phyloP scores from a whole-genome alignment of 2,888 invertebrate species.

The Shargacucullia verbasci region DNA sequence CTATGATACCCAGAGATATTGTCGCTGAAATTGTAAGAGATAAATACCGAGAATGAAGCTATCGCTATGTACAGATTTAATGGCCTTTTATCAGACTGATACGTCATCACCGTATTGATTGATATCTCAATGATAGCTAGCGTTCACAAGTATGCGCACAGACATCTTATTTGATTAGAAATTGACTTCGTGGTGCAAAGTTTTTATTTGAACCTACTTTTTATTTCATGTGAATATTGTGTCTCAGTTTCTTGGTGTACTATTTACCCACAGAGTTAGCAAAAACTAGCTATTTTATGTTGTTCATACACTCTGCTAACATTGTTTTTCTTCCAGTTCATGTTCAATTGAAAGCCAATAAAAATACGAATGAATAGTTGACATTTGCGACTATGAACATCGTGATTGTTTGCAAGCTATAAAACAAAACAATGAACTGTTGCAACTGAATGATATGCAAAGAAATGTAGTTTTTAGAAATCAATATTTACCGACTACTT shows the following conservation, averaged over 20 bases:
- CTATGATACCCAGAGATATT: constrained; percentile 84
- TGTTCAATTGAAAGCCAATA: constrained; percentile 14
- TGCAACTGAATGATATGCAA: constrained; percentile 2
- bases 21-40: constrained; percentile 84
- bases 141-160: constrained; percentile 19
- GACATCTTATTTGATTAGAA: constrained; percentile 29
- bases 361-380: constrained; percentile 17
- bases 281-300: too few species aligned
- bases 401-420: constrained; percentile 25
- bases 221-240: constrained; percentile 45
- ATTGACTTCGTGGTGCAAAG: constrained; percentile 36
- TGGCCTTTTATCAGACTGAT: constrained; percentile 14
- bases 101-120: constrained; percentile 22
- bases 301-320: constrained; percentile 14
- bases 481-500: neutral
- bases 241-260: constrained; percentile 27
- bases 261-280: constrained; percentile 17
- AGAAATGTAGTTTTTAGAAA: constrained; percentile 19
- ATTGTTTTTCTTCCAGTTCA: constrained; percentile 10
- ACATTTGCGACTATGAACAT: constrained; percentile 19
- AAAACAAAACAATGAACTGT: constrained; percentile 14
- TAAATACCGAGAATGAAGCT: constrained; percentile 68
- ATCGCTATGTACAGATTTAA: constrained; percentile 16
- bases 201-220: constrained; percentile 49
- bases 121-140: constrained; percentile 10